Conservation (phyloP, 2,113 vertebrate species). For the Puffinus mauretanicus region DNA sequence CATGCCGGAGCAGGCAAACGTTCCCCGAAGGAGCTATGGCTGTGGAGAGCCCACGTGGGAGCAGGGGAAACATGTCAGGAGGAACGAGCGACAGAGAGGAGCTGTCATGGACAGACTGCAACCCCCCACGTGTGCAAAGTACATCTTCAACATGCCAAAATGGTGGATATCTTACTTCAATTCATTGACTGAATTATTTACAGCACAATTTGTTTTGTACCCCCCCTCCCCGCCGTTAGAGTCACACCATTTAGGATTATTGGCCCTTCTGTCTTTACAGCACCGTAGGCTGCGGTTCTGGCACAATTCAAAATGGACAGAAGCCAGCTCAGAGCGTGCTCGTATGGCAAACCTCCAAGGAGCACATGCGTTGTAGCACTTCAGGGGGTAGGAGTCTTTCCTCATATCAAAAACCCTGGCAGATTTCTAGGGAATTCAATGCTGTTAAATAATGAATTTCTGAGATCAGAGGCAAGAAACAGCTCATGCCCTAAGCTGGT, state of each 20-base stretch:
- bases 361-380: fast-evolving
- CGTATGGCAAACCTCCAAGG: not conserved
- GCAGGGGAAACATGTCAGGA: fast-evolving
- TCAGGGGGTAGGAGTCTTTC: fast-evolving
- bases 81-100: not conserved
- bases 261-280: not conserved
- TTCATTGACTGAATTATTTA: not conserved
- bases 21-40: not conserved
- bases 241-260: not conserved
- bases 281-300: not conserved
- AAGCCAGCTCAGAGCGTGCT: not conserved
- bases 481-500: not conserved
- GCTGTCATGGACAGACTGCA: not conserved
- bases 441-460: not conserved
- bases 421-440: not conserved
- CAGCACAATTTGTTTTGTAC: not conserved
- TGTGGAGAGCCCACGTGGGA: fast-evolving
- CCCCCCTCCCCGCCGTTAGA: fast-evolving
- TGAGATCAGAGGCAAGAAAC: not conserved
- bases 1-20: fast-evolving
- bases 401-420: fast-evolving
- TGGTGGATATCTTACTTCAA: no score
- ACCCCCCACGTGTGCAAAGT: fast-evolving
- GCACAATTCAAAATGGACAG: not conserved
- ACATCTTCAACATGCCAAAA: not conserved